Evolutionary conservation across 2,888 invertebrate species (phyloP), one percentile per base, ranked within the genome.

Genomic region (Troglohyphantes excavatus): DNA sequence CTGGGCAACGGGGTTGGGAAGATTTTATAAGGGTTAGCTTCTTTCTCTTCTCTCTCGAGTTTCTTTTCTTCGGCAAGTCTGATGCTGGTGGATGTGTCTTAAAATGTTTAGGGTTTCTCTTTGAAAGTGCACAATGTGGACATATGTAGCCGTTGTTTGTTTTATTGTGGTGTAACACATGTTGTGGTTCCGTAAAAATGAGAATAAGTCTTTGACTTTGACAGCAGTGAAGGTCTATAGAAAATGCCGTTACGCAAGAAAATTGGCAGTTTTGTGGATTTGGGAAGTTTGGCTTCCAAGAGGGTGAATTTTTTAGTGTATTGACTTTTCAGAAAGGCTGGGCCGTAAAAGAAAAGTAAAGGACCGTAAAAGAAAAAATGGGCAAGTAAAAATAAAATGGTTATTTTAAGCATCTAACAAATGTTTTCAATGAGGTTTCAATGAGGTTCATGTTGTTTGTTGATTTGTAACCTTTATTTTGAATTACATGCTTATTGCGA

Each of bases 1-100:
- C 67, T 39, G 75, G 43, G 43, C 21, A 53, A 17, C 27, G 46
- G 53, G 70, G 70, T 73, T 59, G 63, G 53, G 39, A 65, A 68
- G 68, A 53, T 53, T 46, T 39, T 29, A 43, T 26, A 70, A 59
- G 61, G 70, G 39, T 78, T 43, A 29, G 43, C 65, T 46, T 7
- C 75, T 33, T n/a, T 43, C 19, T 61, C n/a, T 70, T 76, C 21
- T 39, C 0, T 43, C 67, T 23, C n/a, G 3, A 5, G 27, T 43
- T 70, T 43, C 21, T 70, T 43, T 43, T 2, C 0, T 39, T 33
- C 27, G 27, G 65, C 17, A 17, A 33, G 5, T 53, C 17, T 7
- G n/a, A 9, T 53, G 5, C n/a, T 53, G 53, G n/a, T n/a, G 53
- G 17, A 13, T 53, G 17, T n/a, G 53, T 53, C 53, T 53, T 5